A percentile compares a stretch with the other conserved stretches of the same genome.
Conservation (phyloP, 2,797 vertebrate genomes). For the Eremophila alpestris region DNA sequence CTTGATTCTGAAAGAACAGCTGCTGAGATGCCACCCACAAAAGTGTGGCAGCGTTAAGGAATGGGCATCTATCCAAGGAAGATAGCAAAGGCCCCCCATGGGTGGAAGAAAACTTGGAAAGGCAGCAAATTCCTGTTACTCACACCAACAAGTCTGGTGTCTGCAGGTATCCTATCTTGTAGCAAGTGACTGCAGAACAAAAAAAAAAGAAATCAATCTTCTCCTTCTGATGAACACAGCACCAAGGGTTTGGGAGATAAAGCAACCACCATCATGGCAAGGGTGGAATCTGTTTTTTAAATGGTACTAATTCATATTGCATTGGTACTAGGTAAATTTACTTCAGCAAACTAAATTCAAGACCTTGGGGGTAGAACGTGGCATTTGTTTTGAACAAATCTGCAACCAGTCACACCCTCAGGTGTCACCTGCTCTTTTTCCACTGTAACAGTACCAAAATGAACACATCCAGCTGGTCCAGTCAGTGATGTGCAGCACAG, state of each 20-base stretch:
- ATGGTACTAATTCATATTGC: neutral
- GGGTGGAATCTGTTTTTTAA: neutral
- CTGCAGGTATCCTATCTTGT: neutral
- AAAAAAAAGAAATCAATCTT: neutral
- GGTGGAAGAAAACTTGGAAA: neutral
- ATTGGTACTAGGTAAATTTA: neutral
- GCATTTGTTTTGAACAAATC: neutral
- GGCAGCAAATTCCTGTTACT: neutral
- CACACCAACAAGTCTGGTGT: neutral
- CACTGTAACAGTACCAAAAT: neutral
- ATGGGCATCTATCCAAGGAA: neutral
- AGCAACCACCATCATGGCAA: neutral
- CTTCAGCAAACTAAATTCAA: neutral
- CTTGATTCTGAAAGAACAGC: neutral
- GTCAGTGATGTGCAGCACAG: neutral
- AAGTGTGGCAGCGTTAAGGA: neutral
- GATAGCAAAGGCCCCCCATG: neutral
- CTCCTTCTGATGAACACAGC: neutral
- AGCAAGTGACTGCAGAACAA: neutral
- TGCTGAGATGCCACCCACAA: neutral
- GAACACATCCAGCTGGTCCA: neutral
- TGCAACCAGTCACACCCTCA: neutral
- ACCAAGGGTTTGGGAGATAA: neutral
- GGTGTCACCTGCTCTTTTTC: neutral
- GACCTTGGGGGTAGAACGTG: neutral